These are phyloP conservation scores for Agapornis canus DNA, from an alignment of 2,797 vertebrate genomes.

Conservation along the genomic window DNA sequence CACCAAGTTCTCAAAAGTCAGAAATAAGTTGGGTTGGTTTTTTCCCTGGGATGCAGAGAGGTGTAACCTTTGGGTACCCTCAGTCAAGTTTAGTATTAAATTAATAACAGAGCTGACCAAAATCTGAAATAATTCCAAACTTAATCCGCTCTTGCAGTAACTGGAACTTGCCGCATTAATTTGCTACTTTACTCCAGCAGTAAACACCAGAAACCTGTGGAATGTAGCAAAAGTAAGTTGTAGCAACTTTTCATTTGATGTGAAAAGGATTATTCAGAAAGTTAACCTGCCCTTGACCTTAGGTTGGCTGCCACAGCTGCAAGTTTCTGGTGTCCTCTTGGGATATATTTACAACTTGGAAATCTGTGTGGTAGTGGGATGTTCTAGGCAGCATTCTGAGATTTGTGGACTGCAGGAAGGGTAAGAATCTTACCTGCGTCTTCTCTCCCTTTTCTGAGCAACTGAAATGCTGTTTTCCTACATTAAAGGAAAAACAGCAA, in stretches of 20 bases:
- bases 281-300: background rate
- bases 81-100: background rate
- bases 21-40: fast-evolving
- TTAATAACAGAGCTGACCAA: background rate
- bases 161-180: fast-evolving
- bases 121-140: background rate
- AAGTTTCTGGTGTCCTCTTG: background rate
- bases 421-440: background rate
- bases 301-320: background rate
- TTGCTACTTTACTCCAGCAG: background rate
- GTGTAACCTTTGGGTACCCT: background rate
- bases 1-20: background rate
- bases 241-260: background rate
- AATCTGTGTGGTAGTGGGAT: background rate
- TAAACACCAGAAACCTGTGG: background rate
- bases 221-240: background rate
- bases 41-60: background rate
- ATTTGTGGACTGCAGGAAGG: background rate
- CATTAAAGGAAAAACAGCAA: background rate
- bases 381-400: background rate
- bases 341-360: background rate
- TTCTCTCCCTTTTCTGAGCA: background rate
- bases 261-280: background rate
- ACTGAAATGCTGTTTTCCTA: background rate
- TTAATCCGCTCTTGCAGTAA: background rate